Percentiles rank a stretch among this genome's conserved stretches.
phyloP scores from a whole-genome alignment of 2,113 vertebrate species.

The Alexandromys fortis region DNA sequence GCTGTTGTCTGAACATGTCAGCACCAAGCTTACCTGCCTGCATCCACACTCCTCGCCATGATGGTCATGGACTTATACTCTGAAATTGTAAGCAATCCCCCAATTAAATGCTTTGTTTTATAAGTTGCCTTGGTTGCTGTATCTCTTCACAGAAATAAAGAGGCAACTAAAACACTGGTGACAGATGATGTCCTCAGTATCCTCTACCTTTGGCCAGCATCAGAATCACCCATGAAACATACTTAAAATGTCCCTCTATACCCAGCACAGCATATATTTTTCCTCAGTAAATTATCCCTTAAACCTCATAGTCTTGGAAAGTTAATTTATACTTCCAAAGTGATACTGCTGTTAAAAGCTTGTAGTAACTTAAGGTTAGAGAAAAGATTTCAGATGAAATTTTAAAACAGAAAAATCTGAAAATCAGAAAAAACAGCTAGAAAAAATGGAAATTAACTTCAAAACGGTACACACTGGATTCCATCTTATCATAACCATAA shows the following conservation, averaged over 20 bases:
- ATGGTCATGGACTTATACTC: too few relatives aligned
- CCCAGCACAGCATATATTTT: neutral
- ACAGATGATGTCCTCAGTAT: neutral
- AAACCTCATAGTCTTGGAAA: neutral
- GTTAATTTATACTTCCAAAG: neutral
- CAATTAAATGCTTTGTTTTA: neutral
- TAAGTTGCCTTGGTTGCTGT: neutral
- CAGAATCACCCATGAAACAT: constrained; percentile 21
- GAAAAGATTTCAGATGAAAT: neutral
- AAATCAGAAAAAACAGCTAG: constrained; percentile 21
- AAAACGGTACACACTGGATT: neutral
- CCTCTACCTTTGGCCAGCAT: neutral
- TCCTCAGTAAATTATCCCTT: neutral
- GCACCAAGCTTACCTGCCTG: too few relatives aligned
- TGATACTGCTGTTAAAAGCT: neutral
- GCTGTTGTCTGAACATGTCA: neutral
- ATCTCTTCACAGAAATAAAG: neutral
- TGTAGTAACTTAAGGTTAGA: constrained; percentile 11
- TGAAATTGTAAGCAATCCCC: neutral
- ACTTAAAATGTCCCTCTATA: neutral
- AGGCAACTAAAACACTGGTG: neutral
- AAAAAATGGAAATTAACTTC: neutral
- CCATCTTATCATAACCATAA: neutral
- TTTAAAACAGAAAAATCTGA: neutral
- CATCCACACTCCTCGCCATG: too few relatives aligned